Base-by-base conservation (phyloP, 2,113 vertebrate genomes). In the Microcebus murinus region DNA sequence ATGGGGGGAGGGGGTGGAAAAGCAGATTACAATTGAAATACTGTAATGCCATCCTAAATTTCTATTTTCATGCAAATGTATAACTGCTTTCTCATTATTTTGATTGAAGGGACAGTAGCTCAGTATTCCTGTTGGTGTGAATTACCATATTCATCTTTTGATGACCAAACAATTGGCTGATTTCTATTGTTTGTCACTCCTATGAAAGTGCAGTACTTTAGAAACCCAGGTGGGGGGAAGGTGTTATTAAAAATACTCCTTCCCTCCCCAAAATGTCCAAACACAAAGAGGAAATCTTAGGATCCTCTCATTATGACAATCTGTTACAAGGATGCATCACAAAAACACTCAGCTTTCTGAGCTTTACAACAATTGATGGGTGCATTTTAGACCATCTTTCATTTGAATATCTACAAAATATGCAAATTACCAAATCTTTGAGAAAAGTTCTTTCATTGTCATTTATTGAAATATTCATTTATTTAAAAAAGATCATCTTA, bases 41-140 rank as follows among this genome's bases (percentile, higher is more conserved):
- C 98, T 96, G 48, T 95, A 84, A 96, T 87, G 91, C 97, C 97
- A 97, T 90, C 92, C 94, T 97, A 98, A 98, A 98, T 98, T 98
- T 98, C 95, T 98, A 98, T 98, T 99, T 99, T 99, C 96, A 98
- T 98, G 97, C 96, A 99, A 98, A 98, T 98, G 77, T 97, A 91
- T 98, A 96, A 95, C 84, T 94, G 95, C 82, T 98, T 98, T 98
- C 97, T 97, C 94, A 83, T 98, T 98, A 97, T 95, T 97, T 97
- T 96, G 96, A 98, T 50, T 94, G 94, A 97, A 98, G 96, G 96
- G 87, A 97, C 97, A 92, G 63, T 88, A 94, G 52, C 90, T 96
- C 83, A 89, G 63, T 27, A n/a, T 96, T 97, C 92, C 48, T 93
- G 55, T 90, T 96, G 77, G 71, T 90, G 27, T 93, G 87, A 93